Conservation (phyloP, 2,888 invertebrate species). For the Zaprionus obscuricornis region DNA sequence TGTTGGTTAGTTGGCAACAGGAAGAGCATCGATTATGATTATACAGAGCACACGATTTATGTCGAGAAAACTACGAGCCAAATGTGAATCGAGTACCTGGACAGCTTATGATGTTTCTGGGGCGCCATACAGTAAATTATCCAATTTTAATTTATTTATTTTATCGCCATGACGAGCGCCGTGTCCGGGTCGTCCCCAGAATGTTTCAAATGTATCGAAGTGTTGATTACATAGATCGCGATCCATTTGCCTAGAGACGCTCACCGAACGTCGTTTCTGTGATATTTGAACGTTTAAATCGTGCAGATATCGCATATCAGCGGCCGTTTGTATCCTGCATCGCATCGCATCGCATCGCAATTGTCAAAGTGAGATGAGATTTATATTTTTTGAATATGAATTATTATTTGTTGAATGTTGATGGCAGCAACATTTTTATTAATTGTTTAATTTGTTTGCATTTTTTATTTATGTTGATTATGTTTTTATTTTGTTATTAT, state of each 20-base stretch:
- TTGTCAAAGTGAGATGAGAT: constrained; percentile 16
- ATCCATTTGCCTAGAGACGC: constrained; percentile 84
- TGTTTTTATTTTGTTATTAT: constrained; percentile 23
- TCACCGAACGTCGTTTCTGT: constrained; percentile 83
- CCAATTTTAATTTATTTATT: constrained; percentile 82
- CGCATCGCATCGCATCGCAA: no score
- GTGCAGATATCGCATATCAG: constrained; percentile 84
- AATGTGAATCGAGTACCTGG: constrained; percentile 24
- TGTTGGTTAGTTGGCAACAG: constrained; percentile 15
- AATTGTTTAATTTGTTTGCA: constrained; percentile 21
- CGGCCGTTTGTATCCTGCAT: constrained; percentile 69
- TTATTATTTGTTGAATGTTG: constrained; percentile 13
- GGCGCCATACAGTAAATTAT: constrained; percentile 83
- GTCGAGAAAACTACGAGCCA: constrained; percentile 56
- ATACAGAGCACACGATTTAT: constrained; percentile 50
- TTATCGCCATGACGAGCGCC: constrained; percentile 79
- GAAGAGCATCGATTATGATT: constrained; percentile 49
- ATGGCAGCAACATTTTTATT: constrained; percentile 33
- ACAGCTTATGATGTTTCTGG: constrained; percentile 66
- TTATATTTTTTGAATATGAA: constrained; percentile 31
- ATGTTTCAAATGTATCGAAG: constrained; percentile 89
- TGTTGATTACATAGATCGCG: constrained; percentile 88
- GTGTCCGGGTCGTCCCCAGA: constrained; percentile 92
- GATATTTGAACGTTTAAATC: constrained; percentile 85
- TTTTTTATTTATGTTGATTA: constrained; percentile 13